These are phyloP conservation scores for Galaxias olidus DNA, from an alignment of 2,797 vertebrate species.

Conservation along the genomic window DNA sequence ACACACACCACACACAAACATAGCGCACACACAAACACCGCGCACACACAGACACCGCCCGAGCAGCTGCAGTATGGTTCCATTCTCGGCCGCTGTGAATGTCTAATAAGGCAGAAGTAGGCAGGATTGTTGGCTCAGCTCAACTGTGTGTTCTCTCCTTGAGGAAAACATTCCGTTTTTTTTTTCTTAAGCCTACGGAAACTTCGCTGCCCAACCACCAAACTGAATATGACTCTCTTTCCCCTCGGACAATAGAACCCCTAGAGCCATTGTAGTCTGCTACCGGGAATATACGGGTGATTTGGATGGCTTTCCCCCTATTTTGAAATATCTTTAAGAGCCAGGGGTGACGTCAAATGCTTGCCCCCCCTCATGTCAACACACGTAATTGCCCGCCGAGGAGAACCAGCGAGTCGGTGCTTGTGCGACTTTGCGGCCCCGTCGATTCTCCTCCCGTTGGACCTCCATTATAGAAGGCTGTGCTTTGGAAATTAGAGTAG, in stretches of 20 bases:
- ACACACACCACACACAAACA: not conserved
- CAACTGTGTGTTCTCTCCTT: conserved; percentile 44
- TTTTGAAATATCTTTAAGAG: conserved; percentile 26
- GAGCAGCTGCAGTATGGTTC: conserved; percentile 45
- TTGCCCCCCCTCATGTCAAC: conserved; percentile 38
- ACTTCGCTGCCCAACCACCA: conserved; percentile 49
- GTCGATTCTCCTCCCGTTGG: conserved; percentile 34
- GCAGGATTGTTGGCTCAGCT: conserved; percentile 44
- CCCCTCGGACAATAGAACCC: conserved; percentile 38
- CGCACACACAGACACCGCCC: conserved; percentile 16
- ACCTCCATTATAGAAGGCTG: conserved; percentile 19
- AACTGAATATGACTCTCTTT: conserved; percentile 35
- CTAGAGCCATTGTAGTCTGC: conserved; percentile 35
- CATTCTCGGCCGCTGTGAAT: conserved; percentile 31
- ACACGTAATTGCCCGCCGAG: conserved; percentile 42
- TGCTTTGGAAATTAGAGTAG: conserved; percentile 53
- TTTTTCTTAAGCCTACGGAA: conserved; percentile 34
- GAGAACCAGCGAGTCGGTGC: conserved; percentile 14
- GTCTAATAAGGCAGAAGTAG: conserved; percentile 39
- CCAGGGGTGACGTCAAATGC: conserved; percentile 34
- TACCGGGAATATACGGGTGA: conserved; percentile 28
- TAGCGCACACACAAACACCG: not conserved
- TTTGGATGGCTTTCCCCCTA: conserved; percentile 22
- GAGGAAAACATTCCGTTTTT: conserved; percentile 36
- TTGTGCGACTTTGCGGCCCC: conserved; percentile 29